A percentile compares a stretch with the other conserved stretches of the same genome.
phyloP scores from a whole-genome alignment of 2,888 invertebrate genomes.

The Acrobasis suavella region DNA sequence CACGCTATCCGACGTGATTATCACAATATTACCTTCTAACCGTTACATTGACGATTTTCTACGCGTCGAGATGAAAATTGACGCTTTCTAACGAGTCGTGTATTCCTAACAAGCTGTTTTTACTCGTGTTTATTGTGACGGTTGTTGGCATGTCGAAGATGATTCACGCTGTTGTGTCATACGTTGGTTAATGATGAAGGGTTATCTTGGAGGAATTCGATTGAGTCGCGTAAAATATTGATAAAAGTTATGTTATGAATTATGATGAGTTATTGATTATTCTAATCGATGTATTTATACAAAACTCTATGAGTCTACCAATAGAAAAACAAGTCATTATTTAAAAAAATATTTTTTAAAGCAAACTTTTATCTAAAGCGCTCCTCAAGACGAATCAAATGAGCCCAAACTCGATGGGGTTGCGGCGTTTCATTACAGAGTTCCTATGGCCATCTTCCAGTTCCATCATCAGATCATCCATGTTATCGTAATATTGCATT shows the following conservation, averaged over 20 bases:
- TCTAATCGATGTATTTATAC: no score
- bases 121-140: neutral
- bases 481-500: no score
- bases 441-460: no score
- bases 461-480: no score
- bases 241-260: neutral
- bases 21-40: conserved; percentile 2
- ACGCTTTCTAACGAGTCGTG: conserved; percentile 9
- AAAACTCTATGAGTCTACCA: no score
- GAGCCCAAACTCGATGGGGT: no score
- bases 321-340: no score
- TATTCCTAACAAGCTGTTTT: conserved; percentile 5
- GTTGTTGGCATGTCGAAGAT: conserved; percentile 14
- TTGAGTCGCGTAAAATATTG: conserved; percentile 30
- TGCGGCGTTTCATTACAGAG: no score
- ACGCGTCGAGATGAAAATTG: conserved; percentile 9
- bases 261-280: no score
- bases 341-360: no score
- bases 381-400: no score
- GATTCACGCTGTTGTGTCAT: conserved; percentile 41
- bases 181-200: conserved; percentile 30
- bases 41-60: conserved; percentile 19
- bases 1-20: conserved; percentile 8
- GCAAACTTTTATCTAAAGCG: no score
- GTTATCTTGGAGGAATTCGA: conserved; percentile 44